Conservation (phyloP, 2,113 vertebrate genomes). For the Oryzias woworae region DNA sequence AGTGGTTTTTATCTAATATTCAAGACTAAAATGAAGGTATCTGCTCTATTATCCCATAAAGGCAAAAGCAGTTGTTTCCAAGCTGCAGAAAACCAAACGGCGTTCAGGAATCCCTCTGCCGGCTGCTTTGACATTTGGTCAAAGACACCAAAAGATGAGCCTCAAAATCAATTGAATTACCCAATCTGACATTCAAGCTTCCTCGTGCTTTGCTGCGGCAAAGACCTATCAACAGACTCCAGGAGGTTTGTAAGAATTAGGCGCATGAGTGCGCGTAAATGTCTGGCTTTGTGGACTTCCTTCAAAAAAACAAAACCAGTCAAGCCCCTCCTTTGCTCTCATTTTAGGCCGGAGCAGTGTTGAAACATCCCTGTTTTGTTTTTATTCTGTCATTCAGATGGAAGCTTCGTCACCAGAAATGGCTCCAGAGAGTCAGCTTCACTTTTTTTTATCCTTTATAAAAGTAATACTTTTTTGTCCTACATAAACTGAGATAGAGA, state of each 20-base stretch:
- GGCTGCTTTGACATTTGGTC: conserved; percentile 61
- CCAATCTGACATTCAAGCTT: conserved; percentile 47
- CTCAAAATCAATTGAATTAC: conserved; percentile 56
- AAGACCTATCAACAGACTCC: conserved; percentile 32
- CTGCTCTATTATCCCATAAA: conserved; percentile 55
- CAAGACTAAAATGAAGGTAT: conserved; percentile 57
- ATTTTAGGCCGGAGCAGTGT: conserved; percentile 1
- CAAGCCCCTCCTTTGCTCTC: conserved; percentile 13
- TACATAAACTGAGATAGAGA: no score
- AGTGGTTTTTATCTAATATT: conserved; percentile 56
- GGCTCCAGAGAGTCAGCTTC: conserved; percentile 29
- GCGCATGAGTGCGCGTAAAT: neutral
- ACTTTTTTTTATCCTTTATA: conserved; percentile 7
- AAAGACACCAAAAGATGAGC: conserved; percentile 54
- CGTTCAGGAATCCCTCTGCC: conserved; percentile 62
- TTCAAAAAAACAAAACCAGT: neutral
- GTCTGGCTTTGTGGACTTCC: conserved; percentile 14
- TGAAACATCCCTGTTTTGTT: conserved; percentile 47
- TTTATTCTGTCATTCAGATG: conserved; percentile 9
- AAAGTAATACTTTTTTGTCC: no score
- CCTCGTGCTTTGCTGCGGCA: conserved; percentile 21
- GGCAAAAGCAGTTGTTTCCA: conserved; percentile 48
- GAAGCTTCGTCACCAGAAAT: conserved; percentile 40
- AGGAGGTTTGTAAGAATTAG: conserved; percentile 28
- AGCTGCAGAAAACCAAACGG: conserved; percentile 35